Percentiles rank a stretch among this genome's conserved stretches.
phyloP scores from a whole-genome alignment of 2,797 vertebrate species.

The Synaphobranchus kaupii region DNA sequence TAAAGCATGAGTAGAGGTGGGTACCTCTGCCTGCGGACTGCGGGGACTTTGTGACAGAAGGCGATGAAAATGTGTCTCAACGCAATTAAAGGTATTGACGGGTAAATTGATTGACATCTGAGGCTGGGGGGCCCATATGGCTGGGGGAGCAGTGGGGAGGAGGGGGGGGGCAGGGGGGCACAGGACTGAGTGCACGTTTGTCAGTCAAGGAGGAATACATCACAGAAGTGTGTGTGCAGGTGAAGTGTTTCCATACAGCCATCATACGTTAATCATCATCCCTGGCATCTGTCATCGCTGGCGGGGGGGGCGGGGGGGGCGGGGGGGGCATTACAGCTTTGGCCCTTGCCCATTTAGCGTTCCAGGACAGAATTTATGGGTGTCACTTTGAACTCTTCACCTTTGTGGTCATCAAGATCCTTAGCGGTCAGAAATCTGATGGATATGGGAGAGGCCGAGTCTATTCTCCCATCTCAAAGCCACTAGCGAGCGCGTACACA shows the following conservation, averaged over 20 bases:
- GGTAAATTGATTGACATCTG: slow-evolving; percentile 63
- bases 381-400: slow-evolving; percentile 41
- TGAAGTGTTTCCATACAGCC: slow-evolving; percentile 22
- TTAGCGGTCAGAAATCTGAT: not conserved
- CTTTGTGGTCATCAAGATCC: not conserved
- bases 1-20: too few relatives aligned
- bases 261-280: slow-evolving; percentile 21
- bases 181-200: too few relatives aligned
- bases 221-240: not conserved
- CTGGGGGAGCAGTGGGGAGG: slow-evolving; percentile 60
- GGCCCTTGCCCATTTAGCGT: slow-evolving; percentile 2
- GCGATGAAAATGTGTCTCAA: slow-evolving; percentile 48
- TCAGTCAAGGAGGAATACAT: slow-evolving; percentile 18
- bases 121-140: slow-evolving; percentile 71
- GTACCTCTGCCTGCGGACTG: too few relatives aligned
- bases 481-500: too few relatives aligned
- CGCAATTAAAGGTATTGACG: slow-evolving; percentile 72
- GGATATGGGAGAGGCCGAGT: not conserved
- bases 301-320: too few relatives aligned
- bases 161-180: slow-evolving; percentile 54
- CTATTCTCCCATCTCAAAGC: not conserved
- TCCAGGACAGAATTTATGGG: slow-evolving; percentile 29
- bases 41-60: slow-evolving; percentile 47
- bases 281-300: not conserved
- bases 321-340: too few relatives aligned